Evolutionary conservation across 2,797 vertebrate genomes (phyloP).

Genomic region (Urophycis tenuis): DNA sequence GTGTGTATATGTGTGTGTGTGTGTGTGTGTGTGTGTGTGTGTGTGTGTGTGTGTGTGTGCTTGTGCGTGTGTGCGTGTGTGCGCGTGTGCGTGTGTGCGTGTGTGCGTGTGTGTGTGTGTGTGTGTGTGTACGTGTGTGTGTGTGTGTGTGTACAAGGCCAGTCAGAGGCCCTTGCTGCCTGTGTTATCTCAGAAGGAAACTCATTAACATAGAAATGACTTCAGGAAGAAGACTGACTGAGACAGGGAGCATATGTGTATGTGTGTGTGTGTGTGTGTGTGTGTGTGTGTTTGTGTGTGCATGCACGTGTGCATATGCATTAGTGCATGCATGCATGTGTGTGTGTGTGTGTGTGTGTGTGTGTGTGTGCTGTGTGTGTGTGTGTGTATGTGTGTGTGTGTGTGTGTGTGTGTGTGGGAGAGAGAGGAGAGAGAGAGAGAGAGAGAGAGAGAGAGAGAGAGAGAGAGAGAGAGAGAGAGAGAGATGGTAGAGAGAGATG

Average conservation of each 20-base stretch:
- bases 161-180: conserved; percentile 53
- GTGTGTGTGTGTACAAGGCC: conserved; percentile 35
- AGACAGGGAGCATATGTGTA: conserved; percentile 30
- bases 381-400: not conserved
- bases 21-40: not conserved
- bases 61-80: conserved; percentile 24
- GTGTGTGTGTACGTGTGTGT: conserved; percentile 42
- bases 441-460: too few relatives aligned
- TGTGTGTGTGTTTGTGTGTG: not conserved
- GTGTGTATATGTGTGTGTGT: not conserved
- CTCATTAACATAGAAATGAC: conserved; percentile 73
- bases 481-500: too few relatives aligned
- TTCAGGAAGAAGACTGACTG: conserved; percentile 63
- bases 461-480: too few relatives aligned
- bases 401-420: not conserved
- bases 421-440: too few relatives aligned
- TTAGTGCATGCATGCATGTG: not conserved
- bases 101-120: conserved; percentile 34
- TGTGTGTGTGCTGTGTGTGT: not conserved
- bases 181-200: conserved; percentile 68
- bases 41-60: not conserved
- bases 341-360: not conserved
- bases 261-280: not conserved
- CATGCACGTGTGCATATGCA: not conserved
- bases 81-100: too few relatives aligned